Percentiles rank a stretch among this genome's conserved stretches.
These are phyloP conservation scores for Sebastes hopkinsi DNA, from an alignment of 2,797 vertebrate genomes.

Conservation along the genomic window DNA sequence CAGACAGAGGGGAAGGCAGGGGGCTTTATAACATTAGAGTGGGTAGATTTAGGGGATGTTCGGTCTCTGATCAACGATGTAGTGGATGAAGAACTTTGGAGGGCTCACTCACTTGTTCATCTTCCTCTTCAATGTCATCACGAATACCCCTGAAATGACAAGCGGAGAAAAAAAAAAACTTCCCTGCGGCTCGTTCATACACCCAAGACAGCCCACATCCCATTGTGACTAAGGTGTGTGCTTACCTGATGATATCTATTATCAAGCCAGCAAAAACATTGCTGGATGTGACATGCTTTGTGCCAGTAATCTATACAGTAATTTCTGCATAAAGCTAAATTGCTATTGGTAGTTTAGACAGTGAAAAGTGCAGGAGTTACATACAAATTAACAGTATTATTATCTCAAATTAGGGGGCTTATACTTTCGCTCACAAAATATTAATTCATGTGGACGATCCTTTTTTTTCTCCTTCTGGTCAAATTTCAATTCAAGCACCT, in stretches of 20 bases:
- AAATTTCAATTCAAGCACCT: background rate
- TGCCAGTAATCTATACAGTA: background rate
- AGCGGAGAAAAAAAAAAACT: constrained; percentile 99
- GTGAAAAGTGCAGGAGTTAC: constrained; percentile 1
- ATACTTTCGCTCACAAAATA: background rate
- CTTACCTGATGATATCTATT: constrained; percentile 42
- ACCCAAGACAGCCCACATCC: constrained; percentile 86
- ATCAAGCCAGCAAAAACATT: background rate
- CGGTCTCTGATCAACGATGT: constrained; percentile 70
- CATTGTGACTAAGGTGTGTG: constrained; percentile 39
- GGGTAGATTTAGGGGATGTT: constrained; percentile 38
- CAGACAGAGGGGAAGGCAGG: constrained; percentile 9
- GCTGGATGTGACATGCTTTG: constrained; percentile 1
- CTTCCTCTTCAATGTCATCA: constrained; percentile 99
- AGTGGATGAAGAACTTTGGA: constrained; percentile 79
- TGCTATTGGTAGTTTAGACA: background rate
- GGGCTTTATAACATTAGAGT: constrained; percentile 33
- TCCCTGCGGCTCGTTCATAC: constrained; percentile 99
- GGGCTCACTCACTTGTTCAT: constrained; percentile 99
- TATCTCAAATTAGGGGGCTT: background rate
- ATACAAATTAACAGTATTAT: background rate
- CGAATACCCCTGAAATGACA: constrained; percentile 99
- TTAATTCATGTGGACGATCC: background rate
- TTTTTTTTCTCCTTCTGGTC: background rate
- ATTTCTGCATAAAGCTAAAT: background rate